These are phyloP conservation scores for Myotis davidii DNA, from an alignment of 2,113 vertebrate genomes.

Conservation along the genomic window DNA sequence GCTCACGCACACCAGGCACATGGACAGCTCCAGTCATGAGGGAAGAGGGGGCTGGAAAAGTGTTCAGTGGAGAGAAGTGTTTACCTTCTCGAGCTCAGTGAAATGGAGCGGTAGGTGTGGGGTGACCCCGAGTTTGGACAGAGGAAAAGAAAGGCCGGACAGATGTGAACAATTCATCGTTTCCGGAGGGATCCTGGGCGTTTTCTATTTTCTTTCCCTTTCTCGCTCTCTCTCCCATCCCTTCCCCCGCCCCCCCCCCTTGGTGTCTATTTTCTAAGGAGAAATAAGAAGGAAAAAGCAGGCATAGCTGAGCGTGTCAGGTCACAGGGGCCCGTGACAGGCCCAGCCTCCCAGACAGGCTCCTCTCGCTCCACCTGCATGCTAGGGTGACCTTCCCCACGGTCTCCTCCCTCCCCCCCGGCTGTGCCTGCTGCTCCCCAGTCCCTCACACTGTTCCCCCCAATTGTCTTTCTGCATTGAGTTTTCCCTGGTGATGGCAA, in stretches of 20 bases:
- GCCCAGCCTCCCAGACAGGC: too few relatives aligned
- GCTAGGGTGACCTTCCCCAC: not conserved
- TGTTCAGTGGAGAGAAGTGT: not conserved
- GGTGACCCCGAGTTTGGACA: not conserved
- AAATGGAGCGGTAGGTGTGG: not conserved
- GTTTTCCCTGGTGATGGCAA: not conserved
- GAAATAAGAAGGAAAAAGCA: not conserved
- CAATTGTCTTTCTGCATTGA: not conserved
- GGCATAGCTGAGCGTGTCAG: not conserved
- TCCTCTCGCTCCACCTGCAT: not conserved
- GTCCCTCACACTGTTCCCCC: not conserved
- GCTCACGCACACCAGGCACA: fast-evolving
- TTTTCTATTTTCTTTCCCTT: not conserved
- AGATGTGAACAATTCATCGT: not conserved
- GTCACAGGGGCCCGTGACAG: not conserved
- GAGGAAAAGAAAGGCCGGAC: not conserved
- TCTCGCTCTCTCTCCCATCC: not conserved
- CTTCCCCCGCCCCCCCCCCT: too few relatives aligned
- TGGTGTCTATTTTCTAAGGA: constrained; percentile 6
- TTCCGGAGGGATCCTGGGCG: not conserved
- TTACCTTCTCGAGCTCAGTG: not conserved
- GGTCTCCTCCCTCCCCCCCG: not conserved
- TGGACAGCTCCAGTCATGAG: fast-evolving
- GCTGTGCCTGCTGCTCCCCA: not conserved
- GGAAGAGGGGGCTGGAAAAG: not conserved